Evolutionary conservation across 1,140 invertebrate genomes (phyloP).

Genomic region (Sitobion miscanthi): DNA sequence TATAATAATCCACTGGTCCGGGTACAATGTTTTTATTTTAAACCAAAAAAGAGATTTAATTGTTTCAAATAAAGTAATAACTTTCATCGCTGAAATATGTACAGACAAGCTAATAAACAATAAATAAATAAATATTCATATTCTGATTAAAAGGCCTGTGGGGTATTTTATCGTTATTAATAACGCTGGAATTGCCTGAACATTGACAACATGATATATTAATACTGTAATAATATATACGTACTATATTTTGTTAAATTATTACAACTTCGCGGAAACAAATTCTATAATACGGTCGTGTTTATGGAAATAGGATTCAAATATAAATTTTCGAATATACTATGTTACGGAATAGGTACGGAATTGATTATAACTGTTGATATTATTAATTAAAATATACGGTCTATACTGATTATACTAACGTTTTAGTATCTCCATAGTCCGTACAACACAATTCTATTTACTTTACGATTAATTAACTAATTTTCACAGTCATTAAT

Average conservation of each 20-base stretch:
- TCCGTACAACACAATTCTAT: not conserved
- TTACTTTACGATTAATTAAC: not conserved
- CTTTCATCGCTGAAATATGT: not conserved
- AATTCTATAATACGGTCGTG: not conserved
- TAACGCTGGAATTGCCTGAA: not conserved
- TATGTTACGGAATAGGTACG: not conserved
- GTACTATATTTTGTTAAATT: not conserved
- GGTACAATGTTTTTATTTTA: not conserved
- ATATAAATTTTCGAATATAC: not conserved
- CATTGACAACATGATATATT: not conserved
- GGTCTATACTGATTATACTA: not conserved
- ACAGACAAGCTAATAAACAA: not conserved
- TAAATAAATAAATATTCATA: slow-evolving; percentile 24
- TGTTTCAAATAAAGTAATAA: not conserved
- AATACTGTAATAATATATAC: not conserved
- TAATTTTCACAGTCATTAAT: not conserved
- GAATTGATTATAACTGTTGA: not conserved
- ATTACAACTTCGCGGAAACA: not conserved
- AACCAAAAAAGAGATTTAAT: not conserved
- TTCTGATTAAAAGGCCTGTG: not conserved
- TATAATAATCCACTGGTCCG: not conserved
- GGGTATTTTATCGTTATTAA: slow-evolving; percentile 15
- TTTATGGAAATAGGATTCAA: slow-evolving; percentile 5
- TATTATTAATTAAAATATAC: not conserved
- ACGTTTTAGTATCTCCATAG: not conserved